phyloP scores from a whole-genome alignment of 2,888 invertebrate genomes.

The Leptinotarsa rubiginosa region DNA sequence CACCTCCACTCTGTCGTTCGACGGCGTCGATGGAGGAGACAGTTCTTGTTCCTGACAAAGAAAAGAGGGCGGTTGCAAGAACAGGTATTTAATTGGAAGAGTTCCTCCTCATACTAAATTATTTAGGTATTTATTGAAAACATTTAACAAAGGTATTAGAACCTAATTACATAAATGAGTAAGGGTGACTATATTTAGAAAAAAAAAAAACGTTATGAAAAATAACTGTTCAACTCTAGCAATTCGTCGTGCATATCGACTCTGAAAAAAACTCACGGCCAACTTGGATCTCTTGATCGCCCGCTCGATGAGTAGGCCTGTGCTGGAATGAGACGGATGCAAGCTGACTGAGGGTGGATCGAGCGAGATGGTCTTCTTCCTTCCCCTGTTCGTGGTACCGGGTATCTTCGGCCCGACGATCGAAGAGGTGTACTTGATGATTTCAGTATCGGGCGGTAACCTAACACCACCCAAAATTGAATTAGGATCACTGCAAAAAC shows the following conservation, averaged over 20 bases:
- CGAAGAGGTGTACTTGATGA: slow-evolving; percentile 90
- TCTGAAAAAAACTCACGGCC: slow-evolving; percentile 55
- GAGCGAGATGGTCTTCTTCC: slow-evolving; percentile 89
- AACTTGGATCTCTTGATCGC: slow-evolving; percentile 65
- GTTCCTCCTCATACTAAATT: no score
- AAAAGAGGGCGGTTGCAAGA: no score
- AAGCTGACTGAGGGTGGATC: slow-evolving; percentile 78
- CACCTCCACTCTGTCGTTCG: slow-evolving; percentile 82
- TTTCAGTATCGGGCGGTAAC: slow-evolving; percentile 89
- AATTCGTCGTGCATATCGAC: not conserved
- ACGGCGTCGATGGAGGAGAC: slow-evolving; percentile 58
- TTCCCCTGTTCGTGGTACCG: slow-evolving; percentile 85
- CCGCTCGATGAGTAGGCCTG: slow-evolving; percentile 67
- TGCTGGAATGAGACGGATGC: slow-evolving; percentile 67
- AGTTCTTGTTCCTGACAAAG: slow-evolving; percentile 56
- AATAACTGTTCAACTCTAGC: no score
- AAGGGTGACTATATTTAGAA: no score
- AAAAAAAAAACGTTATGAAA: no score
- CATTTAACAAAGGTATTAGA: no score
- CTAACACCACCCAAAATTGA: slow-evolving; percentile 86
- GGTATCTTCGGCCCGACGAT: slow-evolving; percentile 88
- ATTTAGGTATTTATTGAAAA: no score
- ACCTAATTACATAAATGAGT: no score
- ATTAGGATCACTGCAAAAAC: slow-evolving; percentile 78
- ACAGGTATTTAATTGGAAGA: no score